Percentiles rank a stretch among this genome's conserved stretches.
phyloP scores from a whole-genome alignment of 2,797 vertebrate genomes.

The Bovichtus variegatus region DNA sequence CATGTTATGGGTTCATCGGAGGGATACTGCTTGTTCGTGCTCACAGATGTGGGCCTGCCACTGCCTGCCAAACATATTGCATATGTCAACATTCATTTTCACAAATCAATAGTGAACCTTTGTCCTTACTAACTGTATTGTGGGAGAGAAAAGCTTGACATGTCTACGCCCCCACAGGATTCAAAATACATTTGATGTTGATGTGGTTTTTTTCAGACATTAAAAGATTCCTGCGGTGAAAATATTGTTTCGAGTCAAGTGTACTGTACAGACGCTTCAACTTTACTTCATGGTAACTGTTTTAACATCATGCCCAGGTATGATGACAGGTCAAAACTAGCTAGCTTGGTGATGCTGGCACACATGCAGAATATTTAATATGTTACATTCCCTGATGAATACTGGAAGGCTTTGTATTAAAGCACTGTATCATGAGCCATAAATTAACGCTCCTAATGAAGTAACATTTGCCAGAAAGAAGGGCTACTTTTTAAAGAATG shows the following conservation, averaged over 20 bases:
- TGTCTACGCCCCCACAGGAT: conserved; percentile 35
- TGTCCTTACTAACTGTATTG: conserved; percentile 57
- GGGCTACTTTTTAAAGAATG: neutral
- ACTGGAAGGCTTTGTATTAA: neutral
- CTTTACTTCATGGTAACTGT: neutral
- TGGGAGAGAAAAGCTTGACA: conserved; percentile 44
- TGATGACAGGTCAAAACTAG: conserved; percentile 16
- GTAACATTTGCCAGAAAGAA: neutral
- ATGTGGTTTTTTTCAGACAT: conserved; percentile 29
- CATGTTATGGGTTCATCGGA: conserved; percentile 42
- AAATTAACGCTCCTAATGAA: neutral
- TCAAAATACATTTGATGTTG: conserved; percentile 40
- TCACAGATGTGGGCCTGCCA: conserved; percentile 62
- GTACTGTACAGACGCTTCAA: conserved; percentile 2
- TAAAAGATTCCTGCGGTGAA: conserved; percentile 15
- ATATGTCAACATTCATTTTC: conserved; percentile 69
- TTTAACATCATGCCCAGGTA: neutral
- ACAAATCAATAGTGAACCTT: conserved; percentile 65
- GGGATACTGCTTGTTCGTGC: conserved; percentile 49
- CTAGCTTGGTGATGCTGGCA: conserved; percentile 9
- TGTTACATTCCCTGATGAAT: neutral
- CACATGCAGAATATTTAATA: neutral
- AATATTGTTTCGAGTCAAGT: conserved; percentile 12
- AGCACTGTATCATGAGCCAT: neutral
- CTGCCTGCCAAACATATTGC: conserved; percentile 56